Evolutionary conservation across 2,888 invertebrate genomes (phyloP).

Genomic region (Drosophila pseudotakahashii): DNA sequence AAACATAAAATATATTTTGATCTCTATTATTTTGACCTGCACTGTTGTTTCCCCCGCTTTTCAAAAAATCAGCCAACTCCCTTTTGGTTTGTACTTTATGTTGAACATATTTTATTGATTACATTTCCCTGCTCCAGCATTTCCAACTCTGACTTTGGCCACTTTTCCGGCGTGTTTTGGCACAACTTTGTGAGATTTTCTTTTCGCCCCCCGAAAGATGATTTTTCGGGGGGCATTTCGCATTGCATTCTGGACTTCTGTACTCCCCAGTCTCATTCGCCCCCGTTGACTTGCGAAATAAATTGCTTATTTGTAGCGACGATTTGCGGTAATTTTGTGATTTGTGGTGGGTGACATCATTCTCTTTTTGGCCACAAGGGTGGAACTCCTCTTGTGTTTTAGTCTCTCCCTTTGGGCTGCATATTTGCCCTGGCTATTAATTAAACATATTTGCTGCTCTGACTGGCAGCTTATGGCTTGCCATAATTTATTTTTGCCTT

Average conservation of each 20-base stretch:
- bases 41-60: neutral
- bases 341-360: slow-evolving; percentile 70
- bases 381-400: slow-evolving; percentile 1
- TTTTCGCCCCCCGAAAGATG: slow-evolving; percentile 9
- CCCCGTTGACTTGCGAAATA: slow-evolving; percentile 70
- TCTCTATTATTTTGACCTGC: neutral
- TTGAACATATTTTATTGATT: slow-evolving; percentile 76
- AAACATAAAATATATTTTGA: neutral
- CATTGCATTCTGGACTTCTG: slow-evolving; percentile 23
- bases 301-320: slow-evolving; percentile 80
- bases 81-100: slow-evolving; percentile 54
- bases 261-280: neutral
- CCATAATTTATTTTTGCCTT: slow-evolving; percentile 46
- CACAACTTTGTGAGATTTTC: slow-evolving; percentile 76
- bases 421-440: slow-evolving; percentile 60
- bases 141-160: slow-evolving; percentile 12
- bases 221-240: slow-evolving; percentile 21
- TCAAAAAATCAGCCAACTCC: slow-evolving; percentile 14
- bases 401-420: slow-evolving; percentile 31
- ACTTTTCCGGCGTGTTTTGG: slow-evolving; percentile 62
- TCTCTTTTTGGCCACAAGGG: slow-evolving; percentile 20
- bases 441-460: slow-evolving; percentile 66
- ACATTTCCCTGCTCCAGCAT: slow-evolving; percentile 51
- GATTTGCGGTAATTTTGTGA: slow-evolving; percentile 79
- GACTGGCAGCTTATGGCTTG: slow-evolving; percentile 20